phyloP scores from a whole-genome alignment of 2,888 invertebrate species.

The Celastrina argiolus region DNA sequence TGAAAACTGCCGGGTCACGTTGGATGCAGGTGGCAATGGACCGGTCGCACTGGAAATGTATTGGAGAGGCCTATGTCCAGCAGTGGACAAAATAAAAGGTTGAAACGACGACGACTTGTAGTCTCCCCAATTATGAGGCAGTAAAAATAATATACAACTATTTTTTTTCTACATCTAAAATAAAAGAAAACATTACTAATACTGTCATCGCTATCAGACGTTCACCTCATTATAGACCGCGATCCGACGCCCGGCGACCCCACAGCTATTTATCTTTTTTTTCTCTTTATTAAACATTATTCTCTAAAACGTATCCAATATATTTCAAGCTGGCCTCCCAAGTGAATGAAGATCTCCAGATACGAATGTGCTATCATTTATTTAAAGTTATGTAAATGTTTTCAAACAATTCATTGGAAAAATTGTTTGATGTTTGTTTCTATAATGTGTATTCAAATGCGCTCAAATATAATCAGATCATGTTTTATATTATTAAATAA shows the following conservation, averaged over 20 bases:
- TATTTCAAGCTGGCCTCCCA: conserved; percentile 3
- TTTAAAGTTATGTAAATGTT: conserved; percentile 12
- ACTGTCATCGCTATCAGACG: conserved; percentile 7
- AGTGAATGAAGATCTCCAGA: conserved; percentile 5
- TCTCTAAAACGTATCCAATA: conserved; percentile 9
- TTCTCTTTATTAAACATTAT: conserved; percentile 8
- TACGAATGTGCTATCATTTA: conserved; percentile 18
- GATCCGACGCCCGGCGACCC: background rate
- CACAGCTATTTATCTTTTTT: conserved; percentile 1
- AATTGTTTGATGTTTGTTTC: background rate
- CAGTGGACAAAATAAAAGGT: no score
- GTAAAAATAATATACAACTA: no score
- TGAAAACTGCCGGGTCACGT: no score
- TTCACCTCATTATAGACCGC: background rate
- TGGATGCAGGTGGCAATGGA: no score
- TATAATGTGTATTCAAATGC: no score
- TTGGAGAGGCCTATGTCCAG: no score
- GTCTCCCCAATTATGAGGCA: no score
- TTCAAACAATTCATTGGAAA: background rate
- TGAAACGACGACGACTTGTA: no score
- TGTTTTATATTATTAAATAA: no score
- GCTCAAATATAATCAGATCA: no score
- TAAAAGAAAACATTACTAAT: background rate
- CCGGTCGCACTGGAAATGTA: no score
- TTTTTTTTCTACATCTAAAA: no score